These are phyloP conservation scores for Orchestia grillus DNA, from an alignment of 1,140 invertebrate genomes.

Conservation along the genomic window DNA sequence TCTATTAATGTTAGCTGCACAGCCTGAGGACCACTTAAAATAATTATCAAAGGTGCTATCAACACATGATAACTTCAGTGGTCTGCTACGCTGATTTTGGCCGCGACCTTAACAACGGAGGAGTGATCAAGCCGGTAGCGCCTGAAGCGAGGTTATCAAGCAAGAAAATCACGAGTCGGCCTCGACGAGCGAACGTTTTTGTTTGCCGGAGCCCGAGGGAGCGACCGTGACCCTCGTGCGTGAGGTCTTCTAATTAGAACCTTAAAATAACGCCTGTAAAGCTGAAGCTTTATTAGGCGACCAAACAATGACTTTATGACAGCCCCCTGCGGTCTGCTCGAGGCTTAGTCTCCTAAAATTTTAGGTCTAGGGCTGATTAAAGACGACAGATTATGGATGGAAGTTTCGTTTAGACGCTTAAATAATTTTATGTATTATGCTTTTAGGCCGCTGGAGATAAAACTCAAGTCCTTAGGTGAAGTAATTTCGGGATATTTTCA, in stretches of 20 bases:
- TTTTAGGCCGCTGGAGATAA: background rate
- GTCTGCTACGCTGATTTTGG: background rate
- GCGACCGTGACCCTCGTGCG: constrained; percentile 21
- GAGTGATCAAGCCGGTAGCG: background rate
- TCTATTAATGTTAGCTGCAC: background rate
- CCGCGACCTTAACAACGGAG: background rate
- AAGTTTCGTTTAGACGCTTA: background rate
- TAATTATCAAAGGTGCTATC: background rate
- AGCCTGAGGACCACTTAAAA: background rate
- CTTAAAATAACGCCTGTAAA: constrained; percentile 27
- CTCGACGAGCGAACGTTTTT: constrained; percentile 11
- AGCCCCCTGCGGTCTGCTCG: background rate
- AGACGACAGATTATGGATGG: background rate
- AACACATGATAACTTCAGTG: background rate
- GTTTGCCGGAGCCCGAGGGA: background rate
- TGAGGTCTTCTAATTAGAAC: constrained; percentile 20
- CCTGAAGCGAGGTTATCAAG: background rate
- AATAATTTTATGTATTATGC: background rate
- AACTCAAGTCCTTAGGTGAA: background rate
- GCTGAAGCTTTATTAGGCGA: constrained; percentile 23
- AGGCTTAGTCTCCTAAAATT: background rate
- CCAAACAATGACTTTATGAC: constrained; percentile 25
- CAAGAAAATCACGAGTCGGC: background rate
- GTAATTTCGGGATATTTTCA: no score
- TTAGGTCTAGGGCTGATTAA: constrained; percentile 2